phyloP scores from a whole-genome alignment of 2,888 invertebrate species.

The Metacarcinus magister region DNA sequence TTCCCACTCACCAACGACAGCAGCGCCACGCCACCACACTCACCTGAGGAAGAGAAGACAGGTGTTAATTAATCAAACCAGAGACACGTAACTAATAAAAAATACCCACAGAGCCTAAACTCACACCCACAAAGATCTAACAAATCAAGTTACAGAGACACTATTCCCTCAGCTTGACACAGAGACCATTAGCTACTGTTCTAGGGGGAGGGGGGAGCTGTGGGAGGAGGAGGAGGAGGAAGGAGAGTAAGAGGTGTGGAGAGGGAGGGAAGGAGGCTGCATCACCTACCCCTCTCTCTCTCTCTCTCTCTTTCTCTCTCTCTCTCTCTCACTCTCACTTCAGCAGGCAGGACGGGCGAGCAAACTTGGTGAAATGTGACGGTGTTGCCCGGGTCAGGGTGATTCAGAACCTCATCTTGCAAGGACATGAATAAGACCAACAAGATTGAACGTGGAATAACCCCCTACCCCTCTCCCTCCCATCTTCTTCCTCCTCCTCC shows the following conservation, averaged over 20 bases:
- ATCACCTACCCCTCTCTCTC: too few species aligned
- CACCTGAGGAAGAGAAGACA: background rate
- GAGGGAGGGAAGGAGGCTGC: background rate
- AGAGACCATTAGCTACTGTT: background rate
- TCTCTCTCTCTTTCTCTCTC: too few species aligned
- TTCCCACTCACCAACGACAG: background rate
- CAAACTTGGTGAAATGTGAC: slow-evolving; percentile 26
- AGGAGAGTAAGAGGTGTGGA: background rate
- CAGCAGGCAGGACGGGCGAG: background rate
- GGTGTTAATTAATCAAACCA: slow-evolving; percentile 12
- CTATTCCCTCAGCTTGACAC: background rate
- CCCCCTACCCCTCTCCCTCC: background rate
- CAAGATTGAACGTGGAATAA: slow-evolving; percentile 21
- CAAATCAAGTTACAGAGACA: background rate
- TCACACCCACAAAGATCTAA: background rate
- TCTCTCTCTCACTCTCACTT: background rate
- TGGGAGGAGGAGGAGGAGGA: background rate
- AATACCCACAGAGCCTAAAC: background rate
- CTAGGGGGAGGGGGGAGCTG: background rate
- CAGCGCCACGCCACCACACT: background rate
- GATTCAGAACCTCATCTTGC: slow-evolving; percentile 7
- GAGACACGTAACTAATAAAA: background rate
- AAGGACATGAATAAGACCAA: background rate
- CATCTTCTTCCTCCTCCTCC: too few species aligned
- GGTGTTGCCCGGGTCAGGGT: background rate